phyloP scores from a whole-genome alignment of 2,113 vertebrate species.

The Syngnathus floridae region DNA sequence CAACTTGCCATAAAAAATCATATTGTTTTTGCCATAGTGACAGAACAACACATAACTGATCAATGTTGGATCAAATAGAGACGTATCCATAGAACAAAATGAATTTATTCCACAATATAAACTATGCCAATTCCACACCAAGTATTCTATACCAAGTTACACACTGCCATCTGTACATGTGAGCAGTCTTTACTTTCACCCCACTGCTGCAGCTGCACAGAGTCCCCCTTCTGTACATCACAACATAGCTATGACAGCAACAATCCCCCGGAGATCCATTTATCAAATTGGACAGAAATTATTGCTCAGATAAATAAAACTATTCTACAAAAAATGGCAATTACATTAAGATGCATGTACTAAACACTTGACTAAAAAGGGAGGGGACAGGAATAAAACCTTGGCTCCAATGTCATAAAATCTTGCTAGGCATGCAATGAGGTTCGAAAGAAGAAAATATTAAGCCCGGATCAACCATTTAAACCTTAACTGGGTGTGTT shows the following conservation, averaged over 20 bases:
- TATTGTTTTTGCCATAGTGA: neutral
- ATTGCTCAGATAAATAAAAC: constrained; percentile 99
- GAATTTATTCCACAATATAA: constrained; percentile 97
- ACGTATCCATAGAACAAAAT: constrained; percentile 79
- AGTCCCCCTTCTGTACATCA: constrained; percentile 76
- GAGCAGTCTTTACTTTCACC: constrained; percentile 67
- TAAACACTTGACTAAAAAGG: constrained; percentile 56
- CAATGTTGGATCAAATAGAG: neutral
- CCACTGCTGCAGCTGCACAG: constrained; percentile 69
- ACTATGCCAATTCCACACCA: constrained; percentile 55
- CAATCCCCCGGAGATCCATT: constrained; percentile 77
- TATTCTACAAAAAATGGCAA: constrained; percentile 80
- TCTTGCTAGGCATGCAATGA: constrained; percentile 76
- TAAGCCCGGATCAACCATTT: constrained; percentile 46
- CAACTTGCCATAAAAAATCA: neutral
- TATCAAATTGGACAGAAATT: constrained; percentile 82
- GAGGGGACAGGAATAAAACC: constrained; percentile 39
- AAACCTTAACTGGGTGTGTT: constrained; percentile 50
- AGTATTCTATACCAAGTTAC: constrained; percentile 40
- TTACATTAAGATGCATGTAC: constrained; percentile 69
- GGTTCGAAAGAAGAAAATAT: constrained; percentile 69
- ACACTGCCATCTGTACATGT: constrained; percentile 54
- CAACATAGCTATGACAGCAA: constrained; percentile 76
- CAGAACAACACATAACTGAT: neutral
- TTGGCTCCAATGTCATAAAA: constrained; percentile 42